Evolutionary conservation across 1,140 invertebrate genomes (phyloP), one percentile per base, ranked within the genome.

Genomic region (Drosophila mauritiana): DNA sequence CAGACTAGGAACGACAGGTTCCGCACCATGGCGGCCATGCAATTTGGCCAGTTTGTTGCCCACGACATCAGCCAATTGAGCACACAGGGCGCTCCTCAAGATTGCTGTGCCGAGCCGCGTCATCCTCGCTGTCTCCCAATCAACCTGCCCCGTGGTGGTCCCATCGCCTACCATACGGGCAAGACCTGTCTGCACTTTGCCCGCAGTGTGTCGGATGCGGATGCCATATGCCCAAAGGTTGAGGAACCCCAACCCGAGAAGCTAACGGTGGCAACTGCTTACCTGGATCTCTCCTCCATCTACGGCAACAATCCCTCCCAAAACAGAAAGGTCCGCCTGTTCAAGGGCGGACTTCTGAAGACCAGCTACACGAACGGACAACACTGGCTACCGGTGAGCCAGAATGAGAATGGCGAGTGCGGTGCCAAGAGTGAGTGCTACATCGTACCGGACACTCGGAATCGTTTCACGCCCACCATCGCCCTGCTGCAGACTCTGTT

Each of bases 41-140:
- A 97, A 73, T 97, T 95, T 94, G 97, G 97, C 4, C 97, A 98
- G 92, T 95, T 97, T 57, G 95, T 98, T 13, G 96, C 96, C 3
- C 97, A 98, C 85, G 97, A 98, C 78, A 96, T 97, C 94, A 96
- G 95, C 25, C 92, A 96, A 80, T 94, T 95, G 40, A 94, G 94
- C 61, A 95, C 94, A 4, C 93, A 93, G 43, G 95, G 95, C 15
- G 95, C 96, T 84, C 94, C 95, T 15, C 95, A 95, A 37, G 83
- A 91, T 42, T 92, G 83, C 25, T 92, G 90, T 62, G 84, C 37
- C 39, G 85, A 69, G 88, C 91, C 86, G 58, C 90, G 54, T 69
- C 83, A 83, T 89, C 83, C 78, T 79, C 93, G 64, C 15, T 99
- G 98, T 92, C 97, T 95, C 72, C 97, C 97, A 0, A 97, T 99